Percentiles rank a stretch among this genome's conserved stretches.
phyloP scores from a whole-genome alignment of 2,113 vertebrate species.

The Macrotus californicus region DNA sequence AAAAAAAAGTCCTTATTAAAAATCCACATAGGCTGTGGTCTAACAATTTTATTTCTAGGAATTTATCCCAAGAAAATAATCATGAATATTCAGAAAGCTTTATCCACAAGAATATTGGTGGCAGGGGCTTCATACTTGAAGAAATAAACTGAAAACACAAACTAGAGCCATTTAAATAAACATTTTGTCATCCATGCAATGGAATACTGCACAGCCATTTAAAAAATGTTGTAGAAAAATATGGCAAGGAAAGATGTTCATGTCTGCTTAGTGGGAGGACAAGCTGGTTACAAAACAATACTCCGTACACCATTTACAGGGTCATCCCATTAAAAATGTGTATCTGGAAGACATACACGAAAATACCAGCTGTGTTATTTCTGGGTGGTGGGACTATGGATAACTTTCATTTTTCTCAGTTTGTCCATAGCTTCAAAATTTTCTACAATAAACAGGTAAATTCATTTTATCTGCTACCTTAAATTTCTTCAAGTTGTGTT shows the following conservation, averaged over 20 bases:
- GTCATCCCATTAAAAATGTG: not conserved
- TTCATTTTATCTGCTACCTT: not conserved
- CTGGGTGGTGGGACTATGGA: not conserved
- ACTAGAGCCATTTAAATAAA: not conserved
- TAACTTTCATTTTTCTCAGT: not conserved
- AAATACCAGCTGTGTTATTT: not conserved
- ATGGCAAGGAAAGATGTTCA: not conserved
- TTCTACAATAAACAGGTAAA: not conserved
- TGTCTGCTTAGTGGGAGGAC: not conserved
- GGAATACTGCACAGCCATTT: not conserved
- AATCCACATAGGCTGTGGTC: not conserved
- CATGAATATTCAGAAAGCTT: not conserved
- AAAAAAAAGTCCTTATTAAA: not conserved
- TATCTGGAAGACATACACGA: not conserved
- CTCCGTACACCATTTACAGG: not conserved
- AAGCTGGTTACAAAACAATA: not conserved
- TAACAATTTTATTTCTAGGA: not conserved
- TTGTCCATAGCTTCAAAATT: not conserved
- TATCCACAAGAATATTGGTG: not conserved
- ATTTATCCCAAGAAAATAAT: not conserved
- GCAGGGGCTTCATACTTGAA: not conserved
- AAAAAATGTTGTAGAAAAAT: not conserved
- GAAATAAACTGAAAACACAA: not conserved
- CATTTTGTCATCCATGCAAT: not conserved
- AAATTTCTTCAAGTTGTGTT: not conserved